Conservation (phyloP, 2,113 vertebrate species). For the Murina feae region DNA sequence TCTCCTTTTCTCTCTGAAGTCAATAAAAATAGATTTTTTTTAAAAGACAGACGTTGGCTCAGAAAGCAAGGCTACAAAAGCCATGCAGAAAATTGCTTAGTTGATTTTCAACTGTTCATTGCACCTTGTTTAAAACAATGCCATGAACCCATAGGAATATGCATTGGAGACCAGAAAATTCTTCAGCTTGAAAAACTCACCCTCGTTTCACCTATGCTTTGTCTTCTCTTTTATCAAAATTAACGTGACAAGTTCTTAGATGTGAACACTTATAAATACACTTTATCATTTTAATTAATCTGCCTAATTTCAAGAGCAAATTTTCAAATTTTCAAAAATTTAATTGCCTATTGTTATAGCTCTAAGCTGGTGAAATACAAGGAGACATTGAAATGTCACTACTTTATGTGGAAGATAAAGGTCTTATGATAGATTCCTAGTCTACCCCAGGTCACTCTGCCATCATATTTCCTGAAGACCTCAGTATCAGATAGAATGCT, state of each 20-base stretch:
- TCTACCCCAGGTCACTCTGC: neutral
- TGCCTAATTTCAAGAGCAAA: constrained; percentile 42
- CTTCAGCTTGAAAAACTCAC: neutral
- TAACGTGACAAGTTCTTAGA: constrained; percentile 26
- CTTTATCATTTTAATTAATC: constrained; percentile 47
- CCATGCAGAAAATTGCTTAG: neutral
- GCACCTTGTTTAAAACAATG: constrained; percentile 23
- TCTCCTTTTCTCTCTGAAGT: too few species aligned
- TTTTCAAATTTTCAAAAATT: constrained; percentile 44
- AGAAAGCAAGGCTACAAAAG: constrained; percentile 12
- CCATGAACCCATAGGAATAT: neutral
- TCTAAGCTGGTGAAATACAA: neutral
- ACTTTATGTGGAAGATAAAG: neutral
- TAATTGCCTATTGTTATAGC: constrained; percentile 16
- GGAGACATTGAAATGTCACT: neutral
- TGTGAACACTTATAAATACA: neutral
- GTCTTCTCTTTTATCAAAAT: constrained; percentile 30
- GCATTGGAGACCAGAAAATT: neutral
- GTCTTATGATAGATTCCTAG: neutral
- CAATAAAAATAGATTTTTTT: too few species aligned
- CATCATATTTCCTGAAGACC: neutral
- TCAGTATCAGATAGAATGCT: neutral
- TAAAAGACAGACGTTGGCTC: constrained; percentile 37
- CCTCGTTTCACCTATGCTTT: neutral
- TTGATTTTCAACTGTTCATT: constrained; percentile 28